Evolutionary conservation across 2,888 invertebrate genomes (phyloP), one percentile per base, ranked within the genome.

Genomic region (Hypomecis punctinalis): DNA sequence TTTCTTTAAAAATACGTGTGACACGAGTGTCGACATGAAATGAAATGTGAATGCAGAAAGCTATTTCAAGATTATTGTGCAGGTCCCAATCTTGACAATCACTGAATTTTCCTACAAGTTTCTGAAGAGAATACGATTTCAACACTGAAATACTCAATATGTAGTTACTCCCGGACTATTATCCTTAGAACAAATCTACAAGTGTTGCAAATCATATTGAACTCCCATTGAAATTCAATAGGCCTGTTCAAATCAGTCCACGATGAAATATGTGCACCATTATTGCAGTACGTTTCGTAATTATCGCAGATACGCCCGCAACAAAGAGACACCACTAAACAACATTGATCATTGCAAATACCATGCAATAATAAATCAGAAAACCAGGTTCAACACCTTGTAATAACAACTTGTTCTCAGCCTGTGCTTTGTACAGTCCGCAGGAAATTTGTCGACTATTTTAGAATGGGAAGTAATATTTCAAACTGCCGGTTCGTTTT

Each of bases 341-440:
- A 81, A 81, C 85, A 87, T 88, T 84, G 86, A 87, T 88, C 84
- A 86, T 85, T 82, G 81, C 82, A 81, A 88, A 86, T 85, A 82
- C 78, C 79, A 82, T 79, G 79, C 81, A 78, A 82, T 76, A 82
- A 86, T 89, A 90, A 90, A 89, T 89, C 86, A 89, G 83, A 81
- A 85, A 88, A 86, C 82, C 86, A 85, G 86, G 83, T 86, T 86
- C 86, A 88, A 88, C 88, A 88, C 86, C 86, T 88, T 85, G 85
- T 88, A 86, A 83, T 85, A 87, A 88, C 88, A 86, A 85, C 83
- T 87, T 85, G 86, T 86, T 84, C 78, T 74, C 76, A 73, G 77
- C 74, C 78, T 76, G 70, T 77, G 79, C 79, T 82, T 82, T 83
- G 82, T 82, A 78, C 72, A 75, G 75, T 77, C 73, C 74, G 70